These are phyloP conservation scores for Corythaeola cristata DNA, from an alignment of 2,113 vertebrate genomes.

Conservation along the genomic window DNA sequence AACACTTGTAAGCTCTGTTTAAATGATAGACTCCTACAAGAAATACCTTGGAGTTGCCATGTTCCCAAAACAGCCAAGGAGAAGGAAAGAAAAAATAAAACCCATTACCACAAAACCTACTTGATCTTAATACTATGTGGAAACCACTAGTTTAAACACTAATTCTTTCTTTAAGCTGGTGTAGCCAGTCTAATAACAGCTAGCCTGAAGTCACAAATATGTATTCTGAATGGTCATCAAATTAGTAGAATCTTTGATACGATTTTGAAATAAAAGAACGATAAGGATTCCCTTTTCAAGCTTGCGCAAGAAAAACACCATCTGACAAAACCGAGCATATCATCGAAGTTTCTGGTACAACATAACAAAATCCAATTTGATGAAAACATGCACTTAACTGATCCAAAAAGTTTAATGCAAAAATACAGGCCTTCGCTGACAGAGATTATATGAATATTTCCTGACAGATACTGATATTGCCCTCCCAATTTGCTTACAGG, in stretches of 20 bases:
- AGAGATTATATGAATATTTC: background rate
- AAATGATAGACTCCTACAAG: constrained; percentile 34
- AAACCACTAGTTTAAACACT: background rate
- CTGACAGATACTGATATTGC: background rate
- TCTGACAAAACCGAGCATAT: background rate
- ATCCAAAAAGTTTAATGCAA: background rate
- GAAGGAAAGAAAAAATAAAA: background rate
- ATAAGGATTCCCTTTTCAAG: background rate
- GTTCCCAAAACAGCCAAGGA: constrained; percentile 30
- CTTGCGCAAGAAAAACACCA: background rate
- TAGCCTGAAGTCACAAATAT: background rate
- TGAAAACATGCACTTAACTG: background rate
- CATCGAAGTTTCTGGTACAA: fast-evolving
- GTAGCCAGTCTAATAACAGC: background rate
- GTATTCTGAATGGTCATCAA: background rate
- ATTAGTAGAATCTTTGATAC: background rate
- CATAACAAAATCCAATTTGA: background rate
- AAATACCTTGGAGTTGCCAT: constrained; percentile 39
- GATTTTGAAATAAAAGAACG: background rate
- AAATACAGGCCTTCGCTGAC: background rate
- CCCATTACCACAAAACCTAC: constrained; percentile 4
- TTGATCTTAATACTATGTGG: background rate
- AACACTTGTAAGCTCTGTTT: constrained; percentile 44
- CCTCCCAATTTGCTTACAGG: background rate
- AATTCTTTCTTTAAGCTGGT: constrained; percentile 9